Evolutionary conservation across 2,797 vertebrate species (phyloP), one percentile per base, ranked within the genome.

Genomic region (Alcedo quadribrachys): DNA sequence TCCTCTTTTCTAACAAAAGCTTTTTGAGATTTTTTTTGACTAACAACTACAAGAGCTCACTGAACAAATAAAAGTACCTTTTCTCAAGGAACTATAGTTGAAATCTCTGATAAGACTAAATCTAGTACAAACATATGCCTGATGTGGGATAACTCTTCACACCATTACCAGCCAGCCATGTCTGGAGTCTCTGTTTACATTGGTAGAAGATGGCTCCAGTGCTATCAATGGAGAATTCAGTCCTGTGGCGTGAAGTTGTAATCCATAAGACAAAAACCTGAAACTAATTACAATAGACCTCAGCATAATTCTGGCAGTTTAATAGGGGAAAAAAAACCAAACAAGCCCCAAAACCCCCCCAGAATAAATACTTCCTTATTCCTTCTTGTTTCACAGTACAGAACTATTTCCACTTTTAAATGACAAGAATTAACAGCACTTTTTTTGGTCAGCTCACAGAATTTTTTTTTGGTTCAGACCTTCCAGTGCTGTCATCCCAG

Each of bases 21-120:
- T 43, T 92, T 87, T 55, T 46, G 32, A 65, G 40, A 73, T 63
- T 76, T 76, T 89, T 90, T 93, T 85, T 15, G 3, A 40, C 25
- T 65, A 17, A 28, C 37, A 87, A 69, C 48, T 68, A 73, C 68
- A 93, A 81, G 42, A 86, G 40, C 8, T 87, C 35, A 60, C 50
- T 81, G 83, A 90, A 86, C 80, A 96, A 96, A 97, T 50, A 74
- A 19, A 69, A 87, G 33, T 48, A 73, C 53, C 63, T 91, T 93
- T 93, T 87, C 63, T 86, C 35, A 81, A 75, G 50, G 50, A 78
- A 89, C 78, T 93, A 35, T 11, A 58, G 46, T 87, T 80, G 85
- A 94, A 85, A 65, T 71, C 35, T 61, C 73, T 35, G 83, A 94
- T 88, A 95, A 81, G 55, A 58, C 80, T 14, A 93, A 40, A 92